Evolutionary conservation across 2,797 vertebrate species (phyloP), one percentile per base, ranked within the genome.

Genomic region (Oreonectes daqikongensis): DNA sequence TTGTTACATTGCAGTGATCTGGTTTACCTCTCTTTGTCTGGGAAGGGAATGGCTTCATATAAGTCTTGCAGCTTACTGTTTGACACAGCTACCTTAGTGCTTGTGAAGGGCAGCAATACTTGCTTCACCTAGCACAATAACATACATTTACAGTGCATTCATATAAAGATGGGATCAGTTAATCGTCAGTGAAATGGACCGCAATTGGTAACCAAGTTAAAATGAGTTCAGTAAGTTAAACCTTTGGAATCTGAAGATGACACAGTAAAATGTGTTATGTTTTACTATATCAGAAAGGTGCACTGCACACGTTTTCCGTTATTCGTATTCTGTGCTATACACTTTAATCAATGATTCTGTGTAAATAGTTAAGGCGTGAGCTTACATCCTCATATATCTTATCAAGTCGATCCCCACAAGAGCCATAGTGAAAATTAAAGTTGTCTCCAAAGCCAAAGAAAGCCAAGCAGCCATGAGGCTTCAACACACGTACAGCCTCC

Each of bases 21-120:
- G 35, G 14, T 22, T 83, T 57, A 92, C 92, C 91, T 90, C 53
- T 90, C 80, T 86, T 92, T 93, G 1, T 92, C 91, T 59, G 89
- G 82, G 75, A 89, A 93, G 1, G 88, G 79, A 57, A 93, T 92
- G 63, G 88, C 88, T 69, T 81, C 72, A 81, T 88, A 92, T 46
- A 92, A 66, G 4, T 71, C 74, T 2, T 87, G 68, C 64, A 92
- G 85, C 35, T 83, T 89, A 53, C 11, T 70, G 0, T 86, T 82
- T 53, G 74, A 1, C 1, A 68, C 20, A 12, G 32, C 50, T 7
- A 89, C 81, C 32, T 0, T 84, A 17, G 17, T 72, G 75, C 60
- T 87, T 0, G 84, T 84, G 82, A 90, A 87, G 0, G 88, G 89
- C 24, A 10, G 17, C 80, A 92, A 67, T 48, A 18, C 9, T 26